Evolutionary conservation across 37 sponge, comb jelly and placozoan species (phyloP), one percentile per base, ranked within the genome.

Genomic region (Sycon ciliatum): DNA sequence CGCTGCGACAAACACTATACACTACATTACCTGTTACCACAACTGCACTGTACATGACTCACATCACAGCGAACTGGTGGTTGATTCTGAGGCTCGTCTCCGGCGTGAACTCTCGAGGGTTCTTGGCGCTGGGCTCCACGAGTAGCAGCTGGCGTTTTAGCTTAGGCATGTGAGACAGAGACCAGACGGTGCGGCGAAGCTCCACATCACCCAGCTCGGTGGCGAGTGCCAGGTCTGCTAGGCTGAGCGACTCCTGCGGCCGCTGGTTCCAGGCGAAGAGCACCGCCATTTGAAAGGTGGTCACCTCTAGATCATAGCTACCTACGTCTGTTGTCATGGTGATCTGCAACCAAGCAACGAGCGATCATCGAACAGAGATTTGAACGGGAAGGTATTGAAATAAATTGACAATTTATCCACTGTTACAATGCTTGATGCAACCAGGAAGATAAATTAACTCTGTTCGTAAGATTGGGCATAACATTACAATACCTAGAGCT

Each of bases 211-310:
- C 82, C 3, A 92, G 80, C 55, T 85, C 75, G 26, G 93, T 92
- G 9, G 93, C 86, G 33, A 92, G 36, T 22, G 89, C 87, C 11
- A 92, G 61, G 61, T 81, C 80, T 37, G 88, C 93, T 52, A 88
- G 87, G 63, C 77, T 75, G 30, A 92, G 72, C n/a, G 62, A 70
- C 11, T 92, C 93, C 32, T 82, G 75, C 39, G 79, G 85, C 56
- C 93, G 39, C 67, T 88, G 88, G 78, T 92, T 92, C 85, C 89
- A 92, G 0, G 88, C 77, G 67, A 88, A 92, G 34, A 92, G 83
- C 22, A 92, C 85, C 34, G 85, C 85, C 93, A 92, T 92, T 66
- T 92, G 93, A 36, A 85, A 92, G 1, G 93, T 89, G 13, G 93
- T 92, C 71, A 92, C 85, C 73, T 92, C 93, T 35, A 92, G 53